Percentiles rank a stretch among this genome's conserved stretches.
phyloP scores from a whole-genome alignment of 2,113 vertebrate species.

The Stigmatopora nigra region DNA sequence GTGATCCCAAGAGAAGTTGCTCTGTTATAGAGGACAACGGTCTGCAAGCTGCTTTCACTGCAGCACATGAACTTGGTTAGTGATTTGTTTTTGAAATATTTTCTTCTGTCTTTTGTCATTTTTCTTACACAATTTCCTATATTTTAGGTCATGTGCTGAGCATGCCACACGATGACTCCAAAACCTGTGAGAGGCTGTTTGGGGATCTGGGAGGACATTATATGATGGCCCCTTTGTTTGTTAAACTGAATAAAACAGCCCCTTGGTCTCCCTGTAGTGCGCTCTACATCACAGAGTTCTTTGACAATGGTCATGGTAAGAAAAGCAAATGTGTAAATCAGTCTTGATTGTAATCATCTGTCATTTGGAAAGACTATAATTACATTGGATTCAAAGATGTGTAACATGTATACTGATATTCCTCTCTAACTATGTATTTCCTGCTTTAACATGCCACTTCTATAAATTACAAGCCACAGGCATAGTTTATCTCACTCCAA shows the following conservation, averaged over 20 bases:
- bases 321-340: constrained; percentile 11
- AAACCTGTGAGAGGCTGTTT: constrained; percentile 80
- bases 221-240: constrained; percentile 86
- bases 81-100: background rate
- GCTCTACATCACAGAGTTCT: constrained; percentile 88
- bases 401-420: constrained; percentile 28
- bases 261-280: constrained; percentile 97
- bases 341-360: constrained; percentile 14
- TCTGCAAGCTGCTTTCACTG: constrained; percentile 96
- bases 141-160: constrained; percentile 87
- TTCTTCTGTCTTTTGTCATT: background rate
- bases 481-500: constrained; percentile 22
- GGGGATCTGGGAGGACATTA: constrained; percentile 78
- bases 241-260: constrained; percentile 80
- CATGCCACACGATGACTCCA: constrained; percentile 95
- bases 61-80: constrained; percentile 94
- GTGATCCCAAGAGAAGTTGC: constrained; percentile 95
- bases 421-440: constrained; percentile 30
- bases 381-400: constrained; percentile 28
- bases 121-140: background rate
- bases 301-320: constrained; percentile 88
- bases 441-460: constrained; percentile 48
- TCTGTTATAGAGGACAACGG: constrained; percentile 97
- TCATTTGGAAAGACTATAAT: constrained; percentile 20
- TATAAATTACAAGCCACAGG: constrained; percentile 45